These are phyloP conservation scores for Noctua pronuba DNA, from an alignment of 2,888 invertebrate species.

Conservation along the genomic window DNA sequence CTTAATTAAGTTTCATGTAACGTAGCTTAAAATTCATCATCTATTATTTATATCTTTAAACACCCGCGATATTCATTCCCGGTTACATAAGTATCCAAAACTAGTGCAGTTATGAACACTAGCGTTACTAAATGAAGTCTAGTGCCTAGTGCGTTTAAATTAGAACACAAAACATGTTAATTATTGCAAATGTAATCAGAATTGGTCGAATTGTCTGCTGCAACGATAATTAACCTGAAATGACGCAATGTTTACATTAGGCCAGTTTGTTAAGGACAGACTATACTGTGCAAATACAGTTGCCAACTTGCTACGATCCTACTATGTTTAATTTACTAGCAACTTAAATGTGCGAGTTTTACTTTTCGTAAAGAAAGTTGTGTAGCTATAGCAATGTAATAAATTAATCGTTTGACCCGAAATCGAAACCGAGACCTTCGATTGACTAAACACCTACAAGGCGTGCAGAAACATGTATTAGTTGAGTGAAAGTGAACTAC, in stretches of 20 bases:
- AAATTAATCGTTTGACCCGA: constrained; percentile 64
- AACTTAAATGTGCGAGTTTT: constrained; percentile 35
- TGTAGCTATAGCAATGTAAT: constrained; percentile 46
- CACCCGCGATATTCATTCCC: background rate
- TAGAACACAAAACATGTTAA: constrained; percentile 48
- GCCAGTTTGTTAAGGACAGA: constrained; percentile 29
- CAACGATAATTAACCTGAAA: constrained; percentile 46
- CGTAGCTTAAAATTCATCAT: constrained; percentile 2
- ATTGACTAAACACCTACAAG: constrained; percentile 57
- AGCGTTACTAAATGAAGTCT: constrained; percentile 26
- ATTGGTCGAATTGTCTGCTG: constrained; percentile 59
- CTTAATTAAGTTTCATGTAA: background rate
- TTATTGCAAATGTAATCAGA: constrained; percentile 62
- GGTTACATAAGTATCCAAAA: constrained; percentile 18
- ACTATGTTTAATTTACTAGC: constrained; percentile 11
- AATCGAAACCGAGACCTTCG: constrained; percentile 62
- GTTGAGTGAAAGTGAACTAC: constrained; percentile 72
- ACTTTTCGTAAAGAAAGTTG: constrained; percentile 60
- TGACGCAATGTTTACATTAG: constrained; percentile 55
- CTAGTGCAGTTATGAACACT: constrained; percentile 12
- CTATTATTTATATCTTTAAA: constrained; percentile 11
- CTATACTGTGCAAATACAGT: constrained; percentile 25
- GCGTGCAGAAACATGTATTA: constrained; percentile 61
- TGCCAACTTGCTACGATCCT: constrained; percentile 29
- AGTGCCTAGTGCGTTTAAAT: constrained; percentile 23